phyloP scores from a whole-genome alignment of 30 jellyfish, hydroid and myxozoan species.

The Haliclystus octoradiatus region DNA sequence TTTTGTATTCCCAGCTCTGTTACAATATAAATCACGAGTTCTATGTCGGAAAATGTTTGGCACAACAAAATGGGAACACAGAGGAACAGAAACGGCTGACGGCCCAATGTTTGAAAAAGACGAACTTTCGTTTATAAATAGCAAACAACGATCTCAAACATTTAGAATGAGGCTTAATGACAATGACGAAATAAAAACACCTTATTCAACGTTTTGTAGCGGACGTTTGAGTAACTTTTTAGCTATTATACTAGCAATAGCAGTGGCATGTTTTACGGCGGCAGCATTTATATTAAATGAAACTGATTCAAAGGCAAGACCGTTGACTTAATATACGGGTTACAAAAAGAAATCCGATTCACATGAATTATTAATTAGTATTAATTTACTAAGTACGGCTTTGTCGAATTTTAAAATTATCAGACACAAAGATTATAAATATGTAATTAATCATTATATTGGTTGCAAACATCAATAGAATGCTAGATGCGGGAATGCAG shows the following conservation, averaged over 20 bases:
- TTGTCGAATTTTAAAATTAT: too few species aligned
- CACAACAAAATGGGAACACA: neutral
- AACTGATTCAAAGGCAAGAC: neutral
- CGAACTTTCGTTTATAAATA: neutral
- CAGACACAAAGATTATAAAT: too few species aligned
- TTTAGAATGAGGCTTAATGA: neutral
- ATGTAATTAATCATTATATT: too few species aligned
- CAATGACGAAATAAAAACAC: conserved; percentile 4
- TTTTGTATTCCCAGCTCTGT: conserved; percentile 11
- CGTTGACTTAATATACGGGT: neutral
- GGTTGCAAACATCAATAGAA: too few species aligned
- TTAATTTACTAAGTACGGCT: too few species aligned
- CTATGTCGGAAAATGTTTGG: conserved; percentile 6
- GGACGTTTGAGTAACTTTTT: neutral
- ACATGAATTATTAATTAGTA: too few species aligned
- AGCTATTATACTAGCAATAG: neutral
- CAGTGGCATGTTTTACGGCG: neutral
- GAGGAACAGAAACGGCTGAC: conserved; percentile 7
- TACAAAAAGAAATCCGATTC: too few species aligned
- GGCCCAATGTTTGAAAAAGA: neutral
- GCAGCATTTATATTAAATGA: neutral
- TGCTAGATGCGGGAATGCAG: too few species aligned
- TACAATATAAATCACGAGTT: conserved; percentile 10
- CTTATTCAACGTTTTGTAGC: conserved; percentile 11
- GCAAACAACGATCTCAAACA: neutral